A percentile compares a stretch with the other conserved stretches of the same genome.
phyloP scores from a whole-genome alignment of 1,140 invertebrate genomes.

The Zaprionus taronus region DNA sequence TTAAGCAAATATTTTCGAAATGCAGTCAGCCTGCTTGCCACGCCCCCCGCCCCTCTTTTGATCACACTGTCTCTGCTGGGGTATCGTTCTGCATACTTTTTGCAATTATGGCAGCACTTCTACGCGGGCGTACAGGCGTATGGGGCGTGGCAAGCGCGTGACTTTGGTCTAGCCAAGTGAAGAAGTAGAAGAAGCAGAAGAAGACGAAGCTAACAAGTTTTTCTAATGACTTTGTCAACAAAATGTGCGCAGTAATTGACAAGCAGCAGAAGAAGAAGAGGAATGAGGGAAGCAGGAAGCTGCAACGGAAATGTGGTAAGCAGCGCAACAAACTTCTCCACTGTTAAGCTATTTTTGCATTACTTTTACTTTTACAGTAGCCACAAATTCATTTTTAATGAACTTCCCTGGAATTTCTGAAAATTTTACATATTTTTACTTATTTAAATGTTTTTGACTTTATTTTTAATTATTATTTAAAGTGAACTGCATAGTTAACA shows the following conservation, averaged over 20 bases:
- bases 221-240: conserved; percentile 62
- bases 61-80: conserved; percentile 1
- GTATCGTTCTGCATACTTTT: conserved; percentile 41
- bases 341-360: neutral
- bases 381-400: neutral
- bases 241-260: conserved; percentile 40
- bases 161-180: conserved; percentile 62
- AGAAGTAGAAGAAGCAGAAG: neutral
- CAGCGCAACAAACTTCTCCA: neutral
- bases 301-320: neutral
- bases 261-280: neutral
- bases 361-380: neutral
- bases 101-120: conserved; percentile 58
- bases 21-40: conserved; percentile 53
- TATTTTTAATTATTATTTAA: neutral
- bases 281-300: neutral
- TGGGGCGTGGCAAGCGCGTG: conserved; percentile 56
- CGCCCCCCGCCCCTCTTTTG: neutral
- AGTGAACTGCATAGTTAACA: neutral
- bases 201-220: conserved; percentile 46
- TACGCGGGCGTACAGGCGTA: conserved; percentile 2
- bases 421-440: neutral
- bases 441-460: neutral
- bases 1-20: conserved; percentile 80
- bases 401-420: neutral